Evolutionary conservation across 30 jellyfish, hydroid and myxozoan genomes (phyloP).

Genomic region (Aurelia aurita): DNA sequence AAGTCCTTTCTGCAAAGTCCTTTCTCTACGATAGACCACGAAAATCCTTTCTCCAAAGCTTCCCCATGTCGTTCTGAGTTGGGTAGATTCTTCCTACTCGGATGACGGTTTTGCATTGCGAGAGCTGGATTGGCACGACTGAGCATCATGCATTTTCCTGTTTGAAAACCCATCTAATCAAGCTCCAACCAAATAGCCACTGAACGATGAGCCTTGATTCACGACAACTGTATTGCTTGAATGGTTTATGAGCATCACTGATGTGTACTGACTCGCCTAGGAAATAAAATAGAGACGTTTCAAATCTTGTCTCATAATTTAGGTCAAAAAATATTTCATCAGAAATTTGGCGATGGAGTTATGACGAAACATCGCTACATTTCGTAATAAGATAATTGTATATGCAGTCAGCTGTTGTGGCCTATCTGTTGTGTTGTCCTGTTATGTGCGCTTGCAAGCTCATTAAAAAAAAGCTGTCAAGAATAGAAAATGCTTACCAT

Average conservation of each 20-base stretch:
- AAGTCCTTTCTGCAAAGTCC: no score
- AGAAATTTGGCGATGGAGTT: no score
- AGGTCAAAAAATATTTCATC: no score
- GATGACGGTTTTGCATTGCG: background rate
- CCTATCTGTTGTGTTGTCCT: background rate
- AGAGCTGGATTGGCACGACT: background rate
- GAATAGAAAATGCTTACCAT: conserved; percentile 51
- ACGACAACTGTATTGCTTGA: conserved; percentile 69
- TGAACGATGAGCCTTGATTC: conserved; percentile 74
- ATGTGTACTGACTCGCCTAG: conserved; percentile 78
- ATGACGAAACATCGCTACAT: no score
- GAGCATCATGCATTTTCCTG: background rate
- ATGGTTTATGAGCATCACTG: conserved; percentile 74
- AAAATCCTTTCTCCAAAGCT: background rate
- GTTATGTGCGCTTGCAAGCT: background rate
- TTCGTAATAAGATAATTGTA: no score
- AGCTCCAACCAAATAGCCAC: conserved; percentile 86
- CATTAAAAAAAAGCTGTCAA: background rate
- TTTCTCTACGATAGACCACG: no score
- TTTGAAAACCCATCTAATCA: background rate
- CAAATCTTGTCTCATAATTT: no score
- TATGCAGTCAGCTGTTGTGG: no score
- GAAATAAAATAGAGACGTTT: background rate
- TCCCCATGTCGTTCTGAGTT: background rate
- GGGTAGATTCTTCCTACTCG: background rate